Evolutionary conservation across 1,140 invertebrate genomes (phyloP), one percentile per base, ranked within the genome.

Genomic region (Leptonema lineaticorne): DNA sequence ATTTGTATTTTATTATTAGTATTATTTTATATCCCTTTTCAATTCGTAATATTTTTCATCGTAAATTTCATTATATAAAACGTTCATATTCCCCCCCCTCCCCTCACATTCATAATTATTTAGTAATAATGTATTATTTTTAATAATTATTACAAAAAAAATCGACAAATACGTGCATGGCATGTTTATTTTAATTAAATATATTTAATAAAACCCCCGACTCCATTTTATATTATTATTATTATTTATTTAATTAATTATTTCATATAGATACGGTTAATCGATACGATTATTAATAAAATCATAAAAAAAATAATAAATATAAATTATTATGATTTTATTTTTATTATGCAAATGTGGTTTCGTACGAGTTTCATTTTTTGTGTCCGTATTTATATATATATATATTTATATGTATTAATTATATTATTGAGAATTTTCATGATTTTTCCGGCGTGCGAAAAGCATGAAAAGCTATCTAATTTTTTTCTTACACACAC

Each of bases 301-400:
- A n/a, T n/a, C n/a, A n/a, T n/a, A n/a, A n/a, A n/a, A n/a, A n/a
- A n/a, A n/a, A n/a, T n/a, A n/a, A n/a, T n/a, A n/a, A n/a, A n/a
- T n/a, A n/a, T n/a, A n/a, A n/a, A n/a, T n/a, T n/a, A n/a, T n/a
- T n/a, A n/a, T n/a, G n/a, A n/a, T n/a, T n/a, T n/a, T n/a, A n/a
- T n/a, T n/a, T n/a, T n/a, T n/a, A n/a, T n/a, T n/a, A n/a, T 41
- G 4, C 14, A 41, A 45, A 45, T 62, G 59, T 62, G 59, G 59
- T 62, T 62, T 24, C 59, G 59, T 62, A 62, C 59, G 33, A 62
- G 57, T 33, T 59, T 59, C n/a, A 59, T 59, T 53, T n/a, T n/a
- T 53, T 53, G 22, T 53, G 50, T 53, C 24, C 6, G 14, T 18
- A 20, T 53, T 14, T 11, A 24, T 53, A 26, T 24, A 22, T 8